Percentiles rank a stretch among this genome's conserved stretches.
These are phyloP conservation scores for Apaloderma vittatum DNA, from an alignment of 2,113 vertebrate species.

Conservation along the genomic window DNA sequence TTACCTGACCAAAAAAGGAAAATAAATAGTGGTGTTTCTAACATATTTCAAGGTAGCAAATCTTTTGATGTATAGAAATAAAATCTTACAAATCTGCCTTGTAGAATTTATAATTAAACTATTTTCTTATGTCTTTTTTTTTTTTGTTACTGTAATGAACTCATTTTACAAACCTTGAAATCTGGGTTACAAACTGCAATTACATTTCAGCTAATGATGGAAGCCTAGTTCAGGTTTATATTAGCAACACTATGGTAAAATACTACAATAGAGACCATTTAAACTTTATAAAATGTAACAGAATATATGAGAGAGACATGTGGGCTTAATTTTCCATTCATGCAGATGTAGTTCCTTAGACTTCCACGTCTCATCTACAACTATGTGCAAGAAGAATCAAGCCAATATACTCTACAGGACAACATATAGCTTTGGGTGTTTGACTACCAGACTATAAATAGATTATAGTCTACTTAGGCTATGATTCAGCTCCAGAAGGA, in stretches of 20 bases:
- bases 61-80: not conserved
- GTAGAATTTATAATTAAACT: not conserved
- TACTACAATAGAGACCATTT: conserved; percentile 29
- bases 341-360: not conserved
- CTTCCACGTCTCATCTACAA: not conserved
- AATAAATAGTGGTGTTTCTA: not conserved
- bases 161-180: not conserved
- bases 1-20: not conserved
- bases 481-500: not conserved
- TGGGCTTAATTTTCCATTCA: conserved; percentile 49
- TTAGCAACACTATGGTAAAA: conserved; percentile 41
- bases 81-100: not conserved
- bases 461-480: not conserved
- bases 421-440: not conserved
- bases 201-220: conserved; percentile 29
- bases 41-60: not conserved
- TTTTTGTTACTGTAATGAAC: not conserved
- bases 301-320: conserved; percentile 42
- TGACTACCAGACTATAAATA: not conserved
- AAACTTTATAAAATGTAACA: conserved; percentile 51
- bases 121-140: not conserved
- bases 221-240: conserved; percentile 29
- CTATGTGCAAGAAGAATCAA: not conserved
- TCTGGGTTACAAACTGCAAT: conserved; percentile 30
- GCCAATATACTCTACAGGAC: not conserved